Evolutionary conservation across 1,140 invertebrate genomes (phyloP), one percentile per base, ranked within the genome.

Genomic region (Brachionus plicatilis): DNA sequence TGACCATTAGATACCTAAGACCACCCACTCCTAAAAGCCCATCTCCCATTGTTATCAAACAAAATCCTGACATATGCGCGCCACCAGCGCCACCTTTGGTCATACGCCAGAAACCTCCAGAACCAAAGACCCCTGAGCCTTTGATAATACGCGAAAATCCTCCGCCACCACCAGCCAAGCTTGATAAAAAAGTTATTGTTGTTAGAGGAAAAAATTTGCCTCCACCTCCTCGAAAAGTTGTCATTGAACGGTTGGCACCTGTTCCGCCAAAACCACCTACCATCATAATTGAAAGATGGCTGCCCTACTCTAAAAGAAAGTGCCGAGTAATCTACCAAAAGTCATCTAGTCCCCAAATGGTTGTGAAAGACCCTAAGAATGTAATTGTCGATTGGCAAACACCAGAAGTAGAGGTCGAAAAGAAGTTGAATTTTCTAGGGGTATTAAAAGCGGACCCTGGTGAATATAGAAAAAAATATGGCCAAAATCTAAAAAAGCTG

Each of bases 201-300:
- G 75, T 84, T 41, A 56, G 24, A 4, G 65, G 83, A n/a, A 84
- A 65, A 37, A 60, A 82, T 11, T 20, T 68, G 45, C 83, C 83
- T 7, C 83, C 83, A 41, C 83, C 83, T 20, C 83, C 83, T 5
- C 20, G 83, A n/a, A 53, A 66, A 60, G 20, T 84, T 5, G 27
- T 84, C 12, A 60, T 84, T 65, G 83, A 84, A 47, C 33, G 43
- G n/a, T 41, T 84, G 11, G 45, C 83, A 27, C 12, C 33, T 14
- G 5, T 84, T 4, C 83, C 83, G 37, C 72, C 68, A 11, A 84
- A 75, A 66, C 83, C 83, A 33, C 53, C 60, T 6, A 14, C 29
- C 29, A 3, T 84, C n/a, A 84, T 78, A 60, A 41, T 84, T 43
- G 83, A 84, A 76, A 33, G 70, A 24, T 84, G 83, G 83, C 27